Percentiles rank a stretch among this genome's conserved stretches.
Evolutionary conservation across 2,797 vertebrate species (phyloP).

Genomic region (Phalloptychus januarius): DNA sequence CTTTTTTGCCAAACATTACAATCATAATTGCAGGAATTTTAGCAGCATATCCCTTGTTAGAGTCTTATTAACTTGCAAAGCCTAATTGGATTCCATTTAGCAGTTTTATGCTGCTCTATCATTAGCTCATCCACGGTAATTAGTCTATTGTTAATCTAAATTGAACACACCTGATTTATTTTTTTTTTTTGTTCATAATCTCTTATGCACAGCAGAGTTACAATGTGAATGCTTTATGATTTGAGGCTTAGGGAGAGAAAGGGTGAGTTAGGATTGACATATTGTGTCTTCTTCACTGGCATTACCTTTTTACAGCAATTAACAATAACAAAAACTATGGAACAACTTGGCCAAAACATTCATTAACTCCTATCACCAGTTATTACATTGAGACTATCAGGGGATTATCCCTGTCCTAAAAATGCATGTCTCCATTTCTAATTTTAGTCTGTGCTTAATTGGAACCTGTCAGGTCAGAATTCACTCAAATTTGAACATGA

Average conservation of each 20-base stretch:
- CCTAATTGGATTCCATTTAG: constrained; percentile 57
- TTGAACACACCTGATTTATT: constrained; percentile 58
- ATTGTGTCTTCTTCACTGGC: constrained; percentile 39
- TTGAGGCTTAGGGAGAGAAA: constrained; percentile 31
- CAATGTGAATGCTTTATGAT: constrained; percentile 25
- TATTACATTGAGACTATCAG: constrained; percentile 73
- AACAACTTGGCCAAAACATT: constrained; percentile 70
- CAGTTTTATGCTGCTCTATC: constrained; percentile 46
- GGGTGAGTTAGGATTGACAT: constrained; percentile 44
- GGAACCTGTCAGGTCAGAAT: constrained; percentile 27
- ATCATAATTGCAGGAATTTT: constrained; percentile 23
- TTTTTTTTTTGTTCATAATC: constrained; percentile 36
- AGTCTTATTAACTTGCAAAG: constrained; percentile 46
- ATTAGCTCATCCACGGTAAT: constrained; percentile 64
- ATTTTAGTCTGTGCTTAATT: constrained; percentile 39
- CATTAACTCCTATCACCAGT: constrained; percentile 75
- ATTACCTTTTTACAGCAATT: constrained; percentile 69
- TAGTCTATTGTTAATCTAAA: constrained; percentile 62
- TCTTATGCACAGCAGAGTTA: constrained; percentile 29
- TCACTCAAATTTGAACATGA: constrained; percentile 27
- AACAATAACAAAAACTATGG: constrained; percentile 62
- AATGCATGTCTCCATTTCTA: constrained; percentile 60
- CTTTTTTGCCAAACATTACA: constrained; percentile 5
- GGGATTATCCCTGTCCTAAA: constrained; percentile 71
- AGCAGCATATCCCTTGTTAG: constrained; percentile 19